Base-by-base conservation (phyloP, 2,797 vertebrate species). In the Pseudochromis fuscus region DNA sequence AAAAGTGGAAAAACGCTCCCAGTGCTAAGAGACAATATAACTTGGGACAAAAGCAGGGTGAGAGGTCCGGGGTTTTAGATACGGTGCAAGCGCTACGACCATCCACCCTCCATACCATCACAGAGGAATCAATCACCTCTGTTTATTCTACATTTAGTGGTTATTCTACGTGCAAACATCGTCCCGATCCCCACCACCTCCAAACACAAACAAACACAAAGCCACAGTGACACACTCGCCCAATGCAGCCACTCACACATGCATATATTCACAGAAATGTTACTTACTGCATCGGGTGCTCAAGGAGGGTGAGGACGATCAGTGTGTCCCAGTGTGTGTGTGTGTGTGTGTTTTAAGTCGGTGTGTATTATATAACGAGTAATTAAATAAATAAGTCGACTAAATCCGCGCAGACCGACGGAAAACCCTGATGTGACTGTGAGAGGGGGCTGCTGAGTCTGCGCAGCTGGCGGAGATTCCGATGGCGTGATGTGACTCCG, bases 381-480 rank as follows among this genome's bases (percentile, higher is more conserved):
- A 89, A 87, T 86, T 70, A 88, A 88, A 89, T 91, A 91, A 91
- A 93, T 89, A 88, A 91, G 27, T 81, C 40, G 31, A 13, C 24
- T 72, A 75, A 89, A 90, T 89, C 84, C 82, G 70, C 63, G 79
- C 74, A 79, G 72, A 81, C 19, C 72, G 52, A 60, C 77, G 87
- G 89, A 89, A 86, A 87, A 88, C 82, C 89, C 91, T 82, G 87
- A 75, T 79, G 85, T 88, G 83, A 81, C 81, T 78, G 37, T 7
- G 80, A 6, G 60, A 25, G 46, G 45, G 12, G 51, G 73, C 67
- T 59, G 63, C 77, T 7, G 90, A 81, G 86, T 67, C 85, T 91
- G 89, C 86, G 92, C 88, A 91, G 87, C 90, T 88, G 92, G 72
- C 64, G 84, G 88, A 88, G 91, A 89, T 87, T 86, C 88, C 90